Conservation (phyloP, 2,113 vertebrate genomes). For the Lutjanus erythropterus region DNA sequence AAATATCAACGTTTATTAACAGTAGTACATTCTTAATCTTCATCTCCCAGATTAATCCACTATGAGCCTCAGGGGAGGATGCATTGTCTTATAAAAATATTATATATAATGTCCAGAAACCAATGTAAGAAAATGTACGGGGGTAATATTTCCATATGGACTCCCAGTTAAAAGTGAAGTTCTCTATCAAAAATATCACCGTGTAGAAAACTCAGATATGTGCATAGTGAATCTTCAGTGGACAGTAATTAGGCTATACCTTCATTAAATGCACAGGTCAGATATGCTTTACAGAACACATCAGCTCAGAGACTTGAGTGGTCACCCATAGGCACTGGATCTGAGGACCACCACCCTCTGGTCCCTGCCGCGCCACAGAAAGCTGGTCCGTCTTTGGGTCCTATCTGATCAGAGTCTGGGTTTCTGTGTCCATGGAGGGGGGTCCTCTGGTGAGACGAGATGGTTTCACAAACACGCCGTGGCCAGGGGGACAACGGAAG, state of each 20-base stretch:
- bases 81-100: constrained; percentile 76
- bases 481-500: constrained; percentile 88
- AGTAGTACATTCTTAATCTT: constrained; percentile 89
- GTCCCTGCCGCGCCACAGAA: constrained; percentile 43
- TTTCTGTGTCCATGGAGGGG: constrained; percentile 76
- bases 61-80: constrained; percentile 60
- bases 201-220: constrained; percentile 74
- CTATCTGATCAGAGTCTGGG: constrained; percentile 80
- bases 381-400: constrained; percentile 67
- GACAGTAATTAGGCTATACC: constrained; percentile 63
- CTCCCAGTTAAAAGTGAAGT: constrained; percentile 60
- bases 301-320: constrained; percentile 38
- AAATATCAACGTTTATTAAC: constrained; percentile 82
- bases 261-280: constrained; percentile 71
- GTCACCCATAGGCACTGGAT: constrained; percentile 21
- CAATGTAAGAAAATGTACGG: constrained; percentile 82
- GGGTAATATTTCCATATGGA: constrained; percentile 59
- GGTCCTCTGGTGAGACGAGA: constrained; percentile 85
- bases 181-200: constrained; percentile 76
- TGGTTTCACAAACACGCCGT: constrained; percentile 88
- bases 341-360: constrained; percentile 20
- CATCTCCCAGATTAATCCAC: constrained; percentile 84
- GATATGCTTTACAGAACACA: constrained; percentile 39
- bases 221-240: constrained; percentile 78
- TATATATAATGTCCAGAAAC: constrained; percentile 67